Evolutionary conservation across 2,888 invertebrate species (phyloP), one percentile per base, ranked within the genome.

Genomic region (Ditylenchus weischeri): DNA sequence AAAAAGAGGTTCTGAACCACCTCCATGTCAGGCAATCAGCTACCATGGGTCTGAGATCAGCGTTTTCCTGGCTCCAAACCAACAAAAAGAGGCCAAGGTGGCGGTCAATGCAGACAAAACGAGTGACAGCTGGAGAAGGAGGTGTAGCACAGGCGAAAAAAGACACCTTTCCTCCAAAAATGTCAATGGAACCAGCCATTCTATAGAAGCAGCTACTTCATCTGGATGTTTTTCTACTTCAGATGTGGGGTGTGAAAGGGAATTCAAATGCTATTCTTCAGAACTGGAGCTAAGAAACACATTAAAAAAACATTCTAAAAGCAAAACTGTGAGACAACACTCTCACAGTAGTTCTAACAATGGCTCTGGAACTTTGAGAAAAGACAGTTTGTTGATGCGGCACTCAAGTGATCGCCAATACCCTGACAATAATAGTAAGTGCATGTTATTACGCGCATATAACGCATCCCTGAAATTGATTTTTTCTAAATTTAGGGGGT

Each of bases 41-140:
- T 81, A 81, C 70, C 75, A 78, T 13, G 81, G 81, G 15, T 79
- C 79, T 10, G 81, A 81, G 60, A 78, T 81, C 62, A 75, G 75
- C 35, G 77, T 81, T 18, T 81, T 79, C 69, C 76, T 81, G 23
- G 62, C 47, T 47, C 47, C 54, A 5, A 5, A 54, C 29, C 21
- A 51, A 74, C 78, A 10, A 76, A 23, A n/a, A 23, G 75, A 77
- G 2, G 75, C 76, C 15, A 57, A 57, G 7, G 57, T 64, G 10
- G 51, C 64, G 0, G 58, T 64, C 43, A 64, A 57, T 57, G 48
- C 62, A 18, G 62, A 51, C 36, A 48, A 58, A 47, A 57, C 35
- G 35, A 51, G 58, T 18, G 36, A 54, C 21, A 36, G 64, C 29
- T 57, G 58, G 43, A 64, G 57, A 15, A 64, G 57, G 6, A 64